A percentile compares a stretch with the other conserved stretches of the same genome.
phyloP scores from a whole-genome alignment of 1,140 invertebrate species.

The Leucophenga varia region DNA sequence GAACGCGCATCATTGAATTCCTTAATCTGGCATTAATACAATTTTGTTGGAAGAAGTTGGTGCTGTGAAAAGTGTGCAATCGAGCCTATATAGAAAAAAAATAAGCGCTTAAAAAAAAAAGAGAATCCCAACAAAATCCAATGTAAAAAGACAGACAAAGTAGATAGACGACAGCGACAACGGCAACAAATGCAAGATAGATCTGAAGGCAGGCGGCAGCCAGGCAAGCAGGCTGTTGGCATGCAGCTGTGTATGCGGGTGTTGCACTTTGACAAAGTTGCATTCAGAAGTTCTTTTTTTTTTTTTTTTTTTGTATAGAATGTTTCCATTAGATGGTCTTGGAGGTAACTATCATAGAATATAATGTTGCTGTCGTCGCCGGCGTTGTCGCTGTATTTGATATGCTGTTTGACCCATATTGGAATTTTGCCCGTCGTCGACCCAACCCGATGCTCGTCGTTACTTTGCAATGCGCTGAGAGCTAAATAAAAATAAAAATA shows the following conservation, averaged over 20 bases:
- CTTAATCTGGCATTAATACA: conserved; percentile 55
- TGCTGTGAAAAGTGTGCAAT: conserved; percentile 1
- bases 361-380: conserved; percentile 15
- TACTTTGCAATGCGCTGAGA: conserved; percentile 1
- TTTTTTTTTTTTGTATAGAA: too few species aligned
- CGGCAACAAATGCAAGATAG: not conserved
- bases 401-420: conserved; percentile 55
- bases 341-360: too few species aligned
- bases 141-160: not conserved
- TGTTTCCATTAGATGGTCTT: too few species aligned
- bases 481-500: too few species aligned
- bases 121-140: conserved; percentile 48
- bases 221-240: too few species aligned
- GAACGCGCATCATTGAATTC: conserved; percentile 42
- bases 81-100: too few species aligned
- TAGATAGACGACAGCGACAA: conserved; percentile 33
- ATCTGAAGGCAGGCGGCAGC: too few species aligned
- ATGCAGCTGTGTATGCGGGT: too few species aligned
- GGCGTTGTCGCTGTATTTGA: conserved; percentile 31
- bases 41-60: conserved; percentile 34
- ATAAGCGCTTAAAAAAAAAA: conserved; percentile 3
- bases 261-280: too few species aligned
- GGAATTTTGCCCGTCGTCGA: conserved; percentile 35
- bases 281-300: too few species aligned
- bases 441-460: not conserved